These are phyloP conservation scores for Sebastes schlegelii DNA, from an alignment of 2,113 vertebrate genomes.

Conservation along the genomic window DNA sequence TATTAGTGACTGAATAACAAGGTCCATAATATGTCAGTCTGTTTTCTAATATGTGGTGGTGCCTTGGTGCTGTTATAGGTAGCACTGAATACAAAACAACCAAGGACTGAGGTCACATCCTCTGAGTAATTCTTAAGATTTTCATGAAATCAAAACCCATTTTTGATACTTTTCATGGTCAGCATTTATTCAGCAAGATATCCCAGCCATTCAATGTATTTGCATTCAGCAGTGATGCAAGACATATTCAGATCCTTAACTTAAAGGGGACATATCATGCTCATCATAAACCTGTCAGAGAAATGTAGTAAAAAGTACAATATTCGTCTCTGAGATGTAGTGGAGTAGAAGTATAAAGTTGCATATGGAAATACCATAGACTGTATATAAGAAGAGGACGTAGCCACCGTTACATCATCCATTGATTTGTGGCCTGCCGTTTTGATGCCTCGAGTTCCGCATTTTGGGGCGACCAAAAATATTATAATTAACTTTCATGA, in stretches of 20 bases:
- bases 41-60: neutral
- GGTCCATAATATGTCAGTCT: neutral
- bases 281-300: too few relatives aligned
- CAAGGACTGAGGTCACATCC: neutral
- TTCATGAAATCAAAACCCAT: neutral
- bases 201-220: too few relatives aligned
- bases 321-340: neutral
- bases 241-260: too few relatives aligned
- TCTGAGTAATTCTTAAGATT: neutral
- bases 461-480: too few relatives aligned
- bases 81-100: neutral
- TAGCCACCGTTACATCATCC: too few relatives aligned
- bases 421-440: too few relatives aligned
- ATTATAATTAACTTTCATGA: too few relatives aligned
- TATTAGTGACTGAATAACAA: conserved; percentile 26
- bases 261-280: too few relatives aligned
- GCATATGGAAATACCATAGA: neutral
- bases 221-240: too few relatives aligned
- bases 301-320: neutral
- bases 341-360: neutral
- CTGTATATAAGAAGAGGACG: too few relatives aligned
- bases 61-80: neutral
- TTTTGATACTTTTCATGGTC: neutral
- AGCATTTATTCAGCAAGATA: neutral
- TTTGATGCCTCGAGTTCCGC: too few relatives aligned